Evolutionary conservation across 2,888 invertebrate genomes (phyloP), one percentile per base, ranked within the genome.

Genomic region (Diploptera punctata): DNA sequence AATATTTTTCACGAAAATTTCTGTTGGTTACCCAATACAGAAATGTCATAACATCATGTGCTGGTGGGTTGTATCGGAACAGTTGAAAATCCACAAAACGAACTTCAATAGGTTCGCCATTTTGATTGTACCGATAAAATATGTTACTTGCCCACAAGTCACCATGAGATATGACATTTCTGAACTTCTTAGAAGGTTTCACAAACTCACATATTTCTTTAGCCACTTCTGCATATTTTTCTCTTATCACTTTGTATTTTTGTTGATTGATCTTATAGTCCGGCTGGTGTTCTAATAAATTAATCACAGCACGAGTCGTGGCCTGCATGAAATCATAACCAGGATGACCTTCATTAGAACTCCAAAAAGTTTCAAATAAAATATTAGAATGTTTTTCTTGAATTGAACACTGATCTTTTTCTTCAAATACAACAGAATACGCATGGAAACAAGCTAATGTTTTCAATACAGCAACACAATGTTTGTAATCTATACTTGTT

Each of bases 121-220:
- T 73, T 2, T 29, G 67, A 33, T 79, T 79, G 72, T 83, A 83
- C 52, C 80, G 80, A 73, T 79, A 82, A 19, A 83, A 70, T 18
- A 83, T 77, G 76, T 83, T 83, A 74, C 83, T 83, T 2, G 81
- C 78, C 79, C 81, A 82, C 38, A 82, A 76, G 76, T 83, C 83
- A 0, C 83, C 83, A 61, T 83, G 83, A 57, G 81, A 81, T 0
- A 83, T 71, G 3, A 82, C 82, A 38, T 38, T 38, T 38, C 38
- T 38, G 38, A 9, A 38, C 13, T 9, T 38, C 38, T 13, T 38
- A 9, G 38, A 38, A 9, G 38, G 38, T 13, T 38, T 38, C 38
- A 38, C 38, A 38, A 9, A 38, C 13, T 38, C 38, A 13, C 38
- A 38, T 5, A 38, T 5, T 5, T 38, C 13, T 13, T 9, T 38